Conservation (phyloP, 2,113 vertebrate genomes). For the Indicator maculatus region DNA sequence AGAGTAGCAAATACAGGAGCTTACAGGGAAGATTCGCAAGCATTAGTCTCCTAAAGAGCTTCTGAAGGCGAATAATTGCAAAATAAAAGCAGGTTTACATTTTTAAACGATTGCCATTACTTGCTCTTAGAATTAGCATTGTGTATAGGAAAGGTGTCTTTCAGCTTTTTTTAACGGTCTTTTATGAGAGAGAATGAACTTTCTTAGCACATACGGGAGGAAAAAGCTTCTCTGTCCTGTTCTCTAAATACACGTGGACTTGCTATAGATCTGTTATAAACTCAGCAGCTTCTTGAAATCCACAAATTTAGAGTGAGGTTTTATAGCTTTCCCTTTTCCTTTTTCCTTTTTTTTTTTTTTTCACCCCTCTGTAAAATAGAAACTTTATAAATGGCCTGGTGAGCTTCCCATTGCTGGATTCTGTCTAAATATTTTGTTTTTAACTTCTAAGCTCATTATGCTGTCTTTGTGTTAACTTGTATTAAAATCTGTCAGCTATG, state of each 20-base stretch:
- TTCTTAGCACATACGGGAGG: neutral
- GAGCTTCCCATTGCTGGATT: conserved; percentile 73
- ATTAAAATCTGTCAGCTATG: conserved; percentile 89
- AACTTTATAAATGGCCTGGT: conserved; percentile 73
- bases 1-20: conserved; percentile 26
- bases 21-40: conserved; percentile 4
- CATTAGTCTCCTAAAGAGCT: neutral
- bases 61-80: neutral
- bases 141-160: neutral
- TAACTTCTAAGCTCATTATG: conserved; percentile 87
- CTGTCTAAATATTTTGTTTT: conserved; percentile 87
- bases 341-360: rapidly evolving
- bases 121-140: conserved; percentile 1
- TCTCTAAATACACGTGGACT: neutral
- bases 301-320: conserved; percentile 18
- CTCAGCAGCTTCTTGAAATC: conserved; percentile 22
- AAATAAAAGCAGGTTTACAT: conserved; percentile 21
- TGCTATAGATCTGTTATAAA: neutral
- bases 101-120: conserved; percentile 1
- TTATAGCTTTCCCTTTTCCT: neutral
- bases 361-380: neutral
- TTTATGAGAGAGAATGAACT: neutral
- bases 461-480: conserved; percentile 82
- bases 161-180: neutral
- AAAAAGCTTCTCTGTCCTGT: neutral